Evolutionary conservation across 2,888 invertebrate species (phyloP), one percentile per base, ranked within the genome.

Genomic region (Cacoxenus indagator): DNA sequence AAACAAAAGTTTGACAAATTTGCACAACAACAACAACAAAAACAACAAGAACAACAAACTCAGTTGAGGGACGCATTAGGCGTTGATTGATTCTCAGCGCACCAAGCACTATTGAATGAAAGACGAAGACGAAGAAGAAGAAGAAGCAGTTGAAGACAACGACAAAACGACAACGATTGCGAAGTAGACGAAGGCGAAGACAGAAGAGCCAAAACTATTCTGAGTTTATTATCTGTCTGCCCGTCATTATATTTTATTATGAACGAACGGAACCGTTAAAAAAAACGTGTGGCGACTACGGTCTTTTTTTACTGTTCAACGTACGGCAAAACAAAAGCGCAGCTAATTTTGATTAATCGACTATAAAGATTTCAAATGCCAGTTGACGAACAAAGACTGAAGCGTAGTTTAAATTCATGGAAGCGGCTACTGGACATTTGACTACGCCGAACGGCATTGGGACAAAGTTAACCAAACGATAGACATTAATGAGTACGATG

Each of bases 361-460:
- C 55, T 14, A 55, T 26, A 27, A 55, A 55, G 55, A 55, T 55
- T 55, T 55, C 11, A 55, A 55, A 55, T 55, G 24, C 55, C 55
- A 17, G 27, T 27, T 9, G 14, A 26, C 24, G 26, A 24, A 55
- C 14, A 27, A 27, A 27, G 26, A 55, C 24, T 67, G 51, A 45
- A 70, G 76, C 74, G 22, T 19, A 51, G 51, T 72, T 78, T 83
- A 73, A 78, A 68, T 66, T 66, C 67, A 64, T 69, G 83, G 82
- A 79, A 79, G 81, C 80, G 76, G 82, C 82, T 83, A 78, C 78
- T 78, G 55, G 73, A 83, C 78, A 70, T 78, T 22, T 51, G 37
- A 14, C 22, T 51, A 9, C 11, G 22, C 22, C 19, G 9, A 48
- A 17, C 8, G 46, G 46, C 46, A 46, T 14, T 14, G 43, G 9